Conservation (phyloP, 2,797 vertebrate genomes). For the Ispidina picta region DNA sequence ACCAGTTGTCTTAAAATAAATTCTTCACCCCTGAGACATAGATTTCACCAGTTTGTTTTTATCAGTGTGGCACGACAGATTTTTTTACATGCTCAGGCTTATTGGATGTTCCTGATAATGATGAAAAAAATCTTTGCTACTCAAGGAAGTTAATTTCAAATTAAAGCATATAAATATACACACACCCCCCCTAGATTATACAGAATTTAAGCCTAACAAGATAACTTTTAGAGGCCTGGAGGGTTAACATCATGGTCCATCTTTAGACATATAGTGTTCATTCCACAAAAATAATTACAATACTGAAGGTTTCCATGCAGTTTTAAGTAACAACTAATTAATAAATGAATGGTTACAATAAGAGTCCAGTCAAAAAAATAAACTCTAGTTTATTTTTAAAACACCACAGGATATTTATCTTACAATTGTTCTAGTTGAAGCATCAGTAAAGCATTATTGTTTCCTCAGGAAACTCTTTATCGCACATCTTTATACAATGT, state of each 20-base stretch:
- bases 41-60: background rate
- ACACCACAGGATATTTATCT: background rate
- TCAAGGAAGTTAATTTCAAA: background rate
- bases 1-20: background rate
- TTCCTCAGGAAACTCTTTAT: background rate
- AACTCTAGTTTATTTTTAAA: background rate
- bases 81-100: background rate
- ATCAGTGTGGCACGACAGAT: background rate
- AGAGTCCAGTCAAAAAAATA: background rate
- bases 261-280: background rate
- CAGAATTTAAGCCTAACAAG: constrained; percentile 38
- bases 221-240: background rate
- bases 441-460: background rate
- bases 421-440: background rate
- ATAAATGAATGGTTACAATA: background rate
- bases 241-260: background rate
- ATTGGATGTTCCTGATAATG: background rate
- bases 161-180: background rate
- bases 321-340: background rate
- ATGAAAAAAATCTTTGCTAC: background rate
- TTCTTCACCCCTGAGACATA: rapidly evolving
- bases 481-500: background rate
- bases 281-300: background rate
- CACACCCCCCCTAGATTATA: constrained; percentile 1
- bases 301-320: background rate